A percentile compares a stretch with the other conserved stretches of the same genome.
Evolutionary conservation across 2,113 vertebrate genomes (phyloP).

Genomic region (Butorides virescens): DNA sequence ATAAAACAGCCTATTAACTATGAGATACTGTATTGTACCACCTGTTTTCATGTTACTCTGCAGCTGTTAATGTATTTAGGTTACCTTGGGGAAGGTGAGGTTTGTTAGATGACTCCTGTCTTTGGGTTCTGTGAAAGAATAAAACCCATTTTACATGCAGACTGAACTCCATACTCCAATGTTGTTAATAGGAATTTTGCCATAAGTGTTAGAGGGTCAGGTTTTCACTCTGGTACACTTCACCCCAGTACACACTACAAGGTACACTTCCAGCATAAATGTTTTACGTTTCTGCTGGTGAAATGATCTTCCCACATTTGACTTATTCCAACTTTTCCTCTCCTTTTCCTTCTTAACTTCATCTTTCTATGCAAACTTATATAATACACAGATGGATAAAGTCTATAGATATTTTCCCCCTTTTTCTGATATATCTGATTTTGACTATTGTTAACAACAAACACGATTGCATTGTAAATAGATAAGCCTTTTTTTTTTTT

Average conservation of each 20-base stretch:
- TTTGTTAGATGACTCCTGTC: fast-evolving
- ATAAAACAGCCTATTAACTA: background rate
- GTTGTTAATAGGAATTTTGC: background rate
- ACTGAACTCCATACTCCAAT: background rate
- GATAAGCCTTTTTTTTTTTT: fast-evolving
- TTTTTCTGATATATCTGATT: background rate
- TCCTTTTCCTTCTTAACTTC: background rate
- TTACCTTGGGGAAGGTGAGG: background rate
- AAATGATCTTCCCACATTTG: background rate
- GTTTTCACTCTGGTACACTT: background rate
- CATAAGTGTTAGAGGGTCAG: background rate
- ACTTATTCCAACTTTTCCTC: background rate
- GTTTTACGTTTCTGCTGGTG: background rate
- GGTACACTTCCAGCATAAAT: background rate
- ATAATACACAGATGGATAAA: background rate
- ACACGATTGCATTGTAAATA: background rate
- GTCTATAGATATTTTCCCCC: background rate
- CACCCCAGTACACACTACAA: background rate
- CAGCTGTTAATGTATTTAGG: background rate
- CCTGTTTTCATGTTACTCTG: background rate
- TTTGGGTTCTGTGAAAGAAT: background rate
- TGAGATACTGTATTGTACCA: background rate
- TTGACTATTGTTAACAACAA: background rate
- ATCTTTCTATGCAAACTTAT: background rate
- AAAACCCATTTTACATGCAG: background rate